A percentile compares a stretch with the other conserved stretches of the same genome.
phyloP scores from a whole-genome alignment of 2,888 invertebrate species.

The Liodrosophila aerea region DNA sequence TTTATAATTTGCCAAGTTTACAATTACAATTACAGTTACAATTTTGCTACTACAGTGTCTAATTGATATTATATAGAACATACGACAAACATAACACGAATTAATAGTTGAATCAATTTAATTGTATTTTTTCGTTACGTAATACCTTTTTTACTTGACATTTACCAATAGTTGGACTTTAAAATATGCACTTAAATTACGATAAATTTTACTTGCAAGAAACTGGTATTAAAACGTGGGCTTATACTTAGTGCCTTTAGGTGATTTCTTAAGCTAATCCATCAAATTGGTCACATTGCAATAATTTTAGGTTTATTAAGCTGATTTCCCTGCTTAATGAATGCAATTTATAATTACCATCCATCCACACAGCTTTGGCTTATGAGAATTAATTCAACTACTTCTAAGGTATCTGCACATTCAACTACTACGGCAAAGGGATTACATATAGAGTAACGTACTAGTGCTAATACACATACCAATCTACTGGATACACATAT shows the following conservation, averaged over 20 bases:
- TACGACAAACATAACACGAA: conserved; percentile 23
- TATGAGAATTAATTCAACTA: conserved; percentile 45
- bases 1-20: too few relatives aligned
- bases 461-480: conserved; percentile 6
- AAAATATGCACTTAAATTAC: neutral
- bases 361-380: conserved; percentile 23
- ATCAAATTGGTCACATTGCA: too few relatives aligned
- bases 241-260: too few relatives aligned
- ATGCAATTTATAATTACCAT: conserved; percentile 38
- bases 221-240: too few relatives aligned
- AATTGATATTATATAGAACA: conserved; percentile 16
- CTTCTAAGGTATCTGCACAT: too few relatives aligned
- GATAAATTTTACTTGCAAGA: too few relatives aligned
- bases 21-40: too few relatives aligned
- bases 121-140: neutral
- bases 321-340: conserved; percentile 10
- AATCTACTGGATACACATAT: conserved; percentile 58
- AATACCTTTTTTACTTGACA: too few relatives aligned
- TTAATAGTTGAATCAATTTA: neutral
- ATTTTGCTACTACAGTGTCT: too few relatives aligned
- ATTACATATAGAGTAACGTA: conserved; percentile 1
- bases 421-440: too few relatives aligned
- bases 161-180: too few relatives aligned
- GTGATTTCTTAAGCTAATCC: too few relatives aligned
- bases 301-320: conserved; percentile 6